These are phyloP conservation scores for Ictidomys tridecemlineatus DNA, from an alignment of 2,113 vertebrate genomes.

Conservation along the genomic window DNA sequence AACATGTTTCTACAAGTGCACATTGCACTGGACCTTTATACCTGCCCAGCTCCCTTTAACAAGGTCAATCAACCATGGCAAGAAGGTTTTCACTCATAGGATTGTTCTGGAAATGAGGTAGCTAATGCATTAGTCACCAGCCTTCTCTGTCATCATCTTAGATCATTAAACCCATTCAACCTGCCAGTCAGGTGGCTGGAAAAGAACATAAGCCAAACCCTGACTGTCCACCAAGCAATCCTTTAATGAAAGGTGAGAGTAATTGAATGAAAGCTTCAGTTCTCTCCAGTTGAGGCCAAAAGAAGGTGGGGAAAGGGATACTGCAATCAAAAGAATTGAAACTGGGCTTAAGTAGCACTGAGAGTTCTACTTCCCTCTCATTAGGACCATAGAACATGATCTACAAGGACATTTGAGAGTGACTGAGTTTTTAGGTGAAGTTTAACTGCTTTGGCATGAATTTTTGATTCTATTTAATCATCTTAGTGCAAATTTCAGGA, in stretches of 20 bases:
- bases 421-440: neutral
- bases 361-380: neutral
- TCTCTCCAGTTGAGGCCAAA: neutral
- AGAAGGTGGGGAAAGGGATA: neutral
- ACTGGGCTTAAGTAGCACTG: neutral
- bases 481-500: neutral
- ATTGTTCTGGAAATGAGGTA: conserved; percentile 58
- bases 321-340: conserved; percentile 4
- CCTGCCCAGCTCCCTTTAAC: neutral
- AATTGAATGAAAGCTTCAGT: neutral
- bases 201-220: neutral
- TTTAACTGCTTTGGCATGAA: too few species aligned
- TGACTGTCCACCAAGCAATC: neutral
- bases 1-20: neutral
- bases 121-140: conserved; percentile 76
- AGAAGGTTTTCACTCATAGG: conserved; percentile 14
- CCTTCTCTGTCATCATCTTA: conserved; percentile 56
- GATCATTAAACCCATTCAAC: conserved; percentile 64
- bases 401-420: neutral
- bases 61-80: neutral
- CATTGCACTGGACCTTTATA: too few species aligned
- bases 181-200: conserved; percentile 44
- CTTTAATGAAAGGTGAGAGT: conserved; percentile 28
- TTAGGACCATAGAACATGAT: neutral
- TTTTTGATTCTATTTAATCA: neutral